Evolutionary conservation across 2,888 invertebrate genomes (phyloP).

Genomic region (Acrocyrtus sp.): DNA sequence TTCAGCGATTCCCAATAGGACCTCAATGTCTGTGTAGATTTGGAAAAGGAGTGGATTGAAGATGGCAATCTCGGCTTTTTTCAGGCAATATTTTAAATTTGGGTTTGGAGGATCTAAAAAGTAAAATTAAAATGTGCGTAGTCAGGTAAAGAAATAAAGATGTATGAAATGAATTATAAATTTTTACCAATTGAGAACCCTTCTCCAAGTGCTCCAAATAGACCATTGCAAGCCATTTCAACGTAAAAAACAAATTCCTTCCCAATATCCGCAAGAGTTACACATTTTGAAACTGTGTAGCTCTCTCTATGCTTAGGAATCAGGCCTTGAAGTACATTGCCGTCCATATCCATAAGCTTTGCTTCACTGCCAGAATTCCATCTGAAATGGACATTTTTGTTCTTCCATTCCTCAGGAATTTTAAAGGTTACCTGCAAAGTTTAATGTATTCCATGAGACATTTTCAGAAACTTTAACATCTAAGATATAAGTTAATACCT

Average conservation of each 20-base stretch:
- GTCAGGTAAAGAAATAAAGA: too few relatives aligned
- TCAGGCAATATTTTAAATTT: constrained; percentile 65
- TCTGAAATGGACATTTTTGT: constrained; percentile 67
- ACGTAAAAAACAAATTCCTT: constrained; percentile 65
- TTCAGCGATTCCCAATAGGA: constrained; percentile 67
- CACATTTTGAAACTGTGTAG: constrained; percentile 59
- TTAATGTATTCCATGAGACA: background rate
- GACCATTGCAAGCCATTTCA: constrained; percentile 69
- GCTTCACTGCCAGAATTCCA: constrained; percentile 68
- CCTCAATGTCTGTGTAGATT: constrained; percentile 66
- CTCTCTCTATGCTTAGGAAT: constrained; percentile 61
- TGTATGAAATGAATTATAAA: too few relatives aligned
- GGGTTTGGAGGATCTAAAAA: constrained; percentile 66
- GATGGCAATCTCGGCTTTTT: constrained; percentile 66
- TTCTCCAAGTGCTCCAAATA: constrained; percentile 67
- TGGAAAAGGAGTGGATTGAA: constrained; percentile 66
- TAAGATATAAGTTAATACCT: constrained; percentile 54
- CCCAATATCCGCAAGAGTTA: constrained; percentile 39
- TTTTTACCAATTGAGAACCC: constrained; percentile 64
- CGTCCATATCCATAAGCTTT: constrained; percentile 65
- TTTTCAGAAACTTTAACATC: too few relatives aligned
- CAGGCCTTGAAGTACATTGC: constrained; percentile 66
- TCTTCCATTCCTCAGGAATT: constrained; percentile 67
- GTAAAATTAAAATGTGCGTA: too few relatives aligned
- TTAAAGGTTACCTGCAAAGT: constrained; percentile 64